Evolutionary conservation across 1,140 invertebrate genomes (phyloP).

Genomic region (Daktulosphaira vitifoliae): DNA sequence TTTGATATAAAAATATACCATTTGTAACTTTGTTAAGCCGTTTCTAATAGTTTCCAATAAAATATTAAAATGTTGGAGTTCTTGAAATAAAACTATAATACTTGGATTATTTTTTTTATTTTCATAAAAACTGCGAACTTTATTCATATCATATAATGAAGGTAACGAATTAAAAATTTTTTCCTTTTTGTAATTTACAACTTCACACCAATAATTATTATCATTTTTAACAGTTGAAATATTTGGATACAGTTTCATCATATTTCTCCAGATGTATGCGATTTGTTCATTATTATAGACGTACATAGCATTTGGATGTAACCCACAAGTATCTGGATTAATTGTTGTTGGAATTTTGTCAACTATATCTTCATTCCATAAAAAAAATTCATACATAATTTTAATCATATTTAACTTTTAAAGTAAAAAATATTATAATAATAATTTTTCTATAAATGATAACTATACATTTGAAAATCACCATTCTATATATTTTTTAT

Average conservation of each 20-base stretch:
- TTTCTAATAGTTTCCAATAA: constrained; percentile 64
- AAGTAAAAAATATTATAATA: no score
- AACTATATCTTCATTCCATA: constrained; percentile 42
- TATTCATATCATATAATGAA: not conserved
- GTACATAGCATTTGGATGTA: constrained; percentile 41
- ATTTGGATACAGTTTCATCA: constrained; percentile 70
- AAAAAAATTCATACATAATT: not conserved
- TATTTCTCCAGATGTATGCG: constrained; percentile 56
- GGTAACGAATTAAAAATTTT: constrained; percentile 50
- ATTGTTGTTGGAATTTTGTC: constrained; percentile 63
- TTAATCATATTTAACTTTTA: no score
- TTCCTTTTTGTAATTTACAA: constrained; percentile 56
- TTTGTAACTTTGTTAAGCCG: constrained; percentile 57
- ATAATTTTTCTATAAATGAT: no score
- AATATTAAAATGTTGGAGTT: constrained; percentile 75
- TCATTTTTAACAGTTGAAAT: constrained; percentile 72
- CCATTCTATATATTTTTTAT: no score
- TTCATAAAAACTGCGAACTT: constrained; percentile 12
- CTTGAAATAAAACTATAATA: constrained; percentile 76
- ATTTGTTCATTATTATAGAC: constrained; percentile 88
- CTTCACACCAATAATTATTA: constrained; percentile 55
- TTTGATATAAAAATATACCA: not conserved
- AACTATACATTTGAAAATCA: no score
- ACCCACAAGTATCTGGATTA: constrained; percentile 72
- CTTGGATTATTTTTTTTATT: constrained; percentile 57